Evolutionary conservation across 2,797 vertebrate species (phyloP), one percentile per base, ranked within the genome.

Genomic region (Cynopterus sphinx): DNA sequence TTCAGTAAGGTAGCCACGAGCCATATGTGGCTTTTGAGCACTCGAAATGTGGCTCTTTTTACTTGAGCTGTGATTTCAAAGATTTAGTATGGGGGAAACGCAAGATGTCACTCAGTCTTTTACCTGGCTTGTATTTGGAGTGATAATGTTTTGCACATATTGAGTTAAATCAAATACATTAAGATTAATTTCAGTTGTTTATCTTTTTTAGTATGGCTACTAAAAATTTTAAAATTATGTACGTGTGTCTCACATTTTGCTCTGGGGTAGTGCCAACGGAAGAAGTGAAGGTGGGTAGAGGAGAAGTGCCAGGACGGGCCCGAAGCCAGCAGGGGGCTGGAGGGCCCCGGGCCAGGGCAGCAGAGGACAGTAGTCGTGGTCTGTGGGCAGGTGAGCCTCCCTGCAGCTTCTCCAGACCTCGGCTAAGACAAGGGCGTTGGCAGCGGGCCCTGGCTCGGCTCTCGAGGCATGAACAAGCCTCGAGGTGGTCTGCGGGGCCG

Each of bases 151-250:
- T 71, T 43, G 79, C n/a, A 19, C 67, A 19, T 88, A 0, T 53
- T 26, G 41, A 49, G 28, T 75, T 81, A 84, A 77, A 21, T 57
- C 22, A 74, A 77, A 39, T 41, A 39, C n/a, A 33, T 59, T 77
- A 53, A 90, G 81, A 24, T 89, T 43, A 39, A 68, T 68, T 74
- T 63, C 36, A 33, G 43, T 63, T 51, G 13, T 17, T 68, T 88
- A 65, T 63, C 24, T 46, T 85, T 46, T 85, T 43, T 43, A 67
- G 15, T 21, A 3, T 26, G 65, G 22, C 65, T 75, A n/a, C 74
- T 31, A 21, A 74, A 16, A 86, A 43, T 16, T 24, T 53, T 21
- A 33, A 31, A 33, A 75, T 61, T 31, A 17, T 17, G 4, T 41
- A 8, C 11, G 0, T 19, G 33, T 68, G 51, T 10, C 67, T 86